Conservation (phyloP, 2,888 invertebrate genomes). For the Aspidiotus destructor region DNA sequence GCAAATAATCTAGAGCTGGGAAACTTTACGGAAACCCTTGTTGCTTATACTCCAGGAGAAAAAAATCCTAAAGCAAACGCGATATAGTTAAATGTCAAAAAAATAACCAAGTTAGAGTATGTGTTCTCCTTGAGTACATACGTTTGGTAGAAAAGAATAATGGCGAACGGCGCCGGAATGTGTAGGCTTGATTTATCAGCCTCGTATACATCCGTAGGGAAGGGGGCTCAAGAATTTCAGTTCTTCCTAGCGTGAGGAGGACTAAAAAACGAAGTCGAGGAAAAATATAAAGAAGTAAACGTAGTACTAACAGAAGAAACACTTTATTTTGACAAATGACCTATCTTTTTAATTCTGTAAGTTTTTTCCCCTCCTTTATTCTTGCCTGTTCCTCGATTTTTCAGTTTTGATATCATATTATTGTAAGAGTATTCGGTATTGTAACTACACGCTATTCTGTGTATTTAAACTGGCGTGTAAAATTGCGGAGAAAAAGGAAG, state of each 20-base stretch:
- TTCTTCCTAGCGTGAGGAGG: neutral
- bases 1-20: too few relatives aligned
- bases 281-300: neutral
- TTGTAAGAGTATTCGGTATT: neutral
- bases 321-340: constrained; percentile 32
- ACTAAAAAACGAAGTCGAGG: neutral
- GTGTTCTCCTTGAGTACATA: neutral
- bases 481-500: neutral
- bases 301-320: constrained; percentile 4
- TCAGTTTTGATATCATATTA: neutral
- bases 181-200: constrained; percentile 21
- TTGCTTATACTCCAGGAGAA: neutral
- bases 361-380: constrained; percentile 12
- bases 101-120: neutral
- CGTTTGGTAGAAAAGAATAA: constrained; percentile 20
- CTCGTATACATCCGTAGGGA: constrained; percentile 1
- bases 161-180: constrained; percentile 27
- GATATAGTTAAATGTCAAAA: neutral
- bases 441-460: neutral
- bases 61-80: neutral
- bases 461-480: constrained; percentile 1
- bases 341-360: constrained; percentile 31
- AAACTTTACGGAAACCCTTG: too few relatives aligned
- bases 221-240: neutral
- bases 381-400: neutral